These are phyloP conservation scores for Epinephelus coioides DNA, from an alignment of 2,797 vertebrate genomes.

Conservation along the genomic window DNA sequence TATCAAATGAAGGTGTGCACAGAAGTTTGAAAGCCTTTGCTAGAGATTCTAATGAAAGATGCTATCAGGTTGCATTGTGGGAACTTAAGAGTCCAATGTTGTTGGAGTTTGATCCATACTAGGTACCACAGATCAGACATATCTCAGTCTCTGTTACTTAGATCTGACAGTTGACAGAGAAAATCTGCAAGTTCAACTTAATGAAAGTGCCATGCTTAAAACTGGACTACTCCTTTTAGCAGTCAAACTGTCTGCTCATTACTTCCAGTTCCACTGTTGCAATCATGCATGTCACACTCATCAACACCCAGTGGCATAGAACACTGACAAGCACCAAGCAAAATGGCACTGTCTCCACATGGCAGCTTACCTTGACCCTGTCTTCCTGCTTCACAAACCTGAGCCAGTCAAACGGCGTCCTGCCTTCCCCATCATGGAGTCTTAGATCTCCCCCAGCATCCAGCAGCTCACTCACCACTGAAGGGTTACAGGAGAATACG, in stretches of 20 bases:
- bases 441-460: conserved; percentile 90
- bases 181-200: no score
- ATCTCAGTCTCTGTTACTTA: no score
- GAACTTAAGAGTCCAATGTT: no score
- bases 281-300: background rate
- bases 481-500: conserved; percentile 88
- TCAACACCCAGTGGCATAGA: background rate
- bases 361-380: conserved; percentile 75
- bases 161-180: no score
- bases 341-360: conserved; percentile 12
- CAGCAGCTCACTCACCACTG: conserved; percentile 87
- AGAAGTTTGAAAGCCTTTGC: no score
- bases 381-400: conserved; percentile 81
- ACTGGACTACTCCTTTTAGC: background rate
- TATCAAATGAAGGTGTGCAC: no score
- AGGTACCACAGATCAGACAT: no score
- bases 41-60: no score
- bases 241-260: background rate
- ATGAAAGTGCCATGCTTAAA: background rate
- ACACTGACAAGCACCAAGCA: background rate
- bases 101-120: no score
- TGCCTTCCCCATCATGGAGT: conserved; percentile 86
- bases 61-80: no score
- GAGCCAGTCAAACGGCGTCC: conserved; percentile 86
- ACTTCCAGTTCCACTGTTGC: background rate